Base-by-base conservation (phyloP, 1,140 invertebrate species). In the Drosophila nikananu region DNA sequence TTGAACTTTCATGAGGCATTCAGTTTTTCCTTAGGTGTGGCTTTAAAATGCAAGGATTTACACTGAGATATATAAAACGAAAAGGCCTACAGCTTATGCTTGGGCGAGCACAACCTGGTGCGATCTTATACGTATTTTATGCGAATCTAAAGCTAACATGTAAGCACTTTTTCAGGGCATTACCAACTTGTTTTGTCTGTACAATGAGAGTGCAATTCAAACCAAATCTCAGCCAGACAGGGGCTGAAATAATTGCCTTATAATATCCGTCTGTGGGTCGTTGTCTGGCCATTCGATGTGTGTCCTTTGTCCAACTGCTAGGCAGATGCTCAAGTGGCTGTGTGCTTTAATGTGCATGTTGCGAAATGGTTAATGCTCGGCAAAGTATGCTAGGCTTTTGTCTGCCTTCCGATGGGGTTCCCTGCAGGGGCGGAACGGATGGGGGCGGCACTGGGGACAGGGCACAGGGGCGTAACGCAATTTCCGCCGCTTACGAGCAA, bases 401-500 rank as follows among this genome's bases (percentile, higher is more conserved):
- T 77, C 54, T 67, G 73, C 37, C 21, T 30, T 54, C 72, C 52
- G 27, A 21, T 6, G 27, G 9, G 15, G 5, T 12, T 8, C 6
- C 6, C 7, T 0, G 19, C n/a, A 3, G 32, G 63, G 54, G 21
- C 19, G 21, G 21, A 25, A 12, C 41, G 19, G 35, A 17, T 4
- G 10, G 61, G 17, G 2, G 17, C 35, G 27, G 35, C 25, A 30
- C 39, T 7, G 42, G 25, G 27, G n/a, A 19, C 30, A 15, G 30
- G 48, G 23, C 21, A 27, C 17, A 37, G 35, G 54, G 75, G 75
- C 64, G 75, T 78, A 78, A 54, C 75, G 64, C 65, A 78, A 78
- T 72, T 74, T 80, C 81, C 64, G 67, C 61, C 70, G 75, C 86
- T 89, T 77, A 66, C 72, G 60, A 80, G 80, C 83, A 80, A 86